Percentiles rank a stretch among this genome's conserved stretches.
Evolutionary conservation across 2,888 invertebrate genomes (phyloP).

Genomic region (Chymomyza amoena): DNA sequence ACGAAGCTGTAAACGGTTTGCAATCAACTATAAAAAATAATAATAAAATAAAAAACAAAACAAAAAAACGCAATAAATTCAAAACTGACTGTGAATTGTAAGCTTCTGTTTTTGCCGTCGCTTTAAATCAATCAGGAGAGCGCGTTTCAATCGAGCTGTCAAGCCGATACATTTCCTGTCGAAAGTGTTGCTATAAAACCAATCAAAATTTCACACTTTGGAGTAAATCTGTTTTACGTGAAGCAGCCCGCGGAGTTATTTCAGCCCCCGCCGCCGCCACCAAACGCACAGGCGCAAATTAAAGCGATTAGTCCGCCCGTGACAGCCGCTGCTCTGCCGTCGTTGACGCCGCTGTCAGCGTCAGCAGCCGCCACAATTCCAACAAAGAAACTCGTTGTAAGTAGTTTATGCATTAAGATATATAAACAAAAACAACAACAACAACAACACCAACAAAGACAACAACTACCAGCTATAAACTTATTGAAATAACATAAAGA

Average conservation of each 20-base stretch:
- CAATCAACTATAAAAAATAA: slow-evolving; percentile 22
- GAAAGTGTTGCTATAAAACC: slow-evolving; percentile 75
- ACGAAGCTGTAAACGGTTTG: slow-evolving; percentile 4
- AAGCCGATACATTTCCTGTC: slow-evolving; percentile 52
- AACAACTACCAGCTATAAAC: background rate
- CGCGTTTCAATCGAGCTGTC: background rate
- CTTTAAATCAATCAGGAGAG: background rate
- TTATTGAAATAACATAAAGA: background rate
- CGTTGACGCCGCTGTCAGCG: slow-evolving; percentile 68
- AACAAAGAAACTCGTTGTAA: slow-evolving; percentile 79
- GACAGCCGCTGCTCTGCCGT: slow-evolving; percentile 61
- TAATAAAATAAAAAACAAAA: background rate
- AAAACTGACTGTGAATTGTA: background rate
- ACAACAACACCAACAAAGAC: background rate
- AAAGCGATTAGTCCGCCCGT: slow-evolving; percentile 78
- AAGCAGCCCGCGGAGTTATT: slow-evolving; percentile 79
- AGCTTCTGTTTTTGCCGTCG: background rate
- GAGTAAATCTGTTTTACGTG: slow-evolving; percentile 79
- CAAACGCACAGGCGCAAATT: slow-evolving; percentile 77
- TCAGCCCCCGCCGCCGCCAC: slow-evolving; percentile 73
- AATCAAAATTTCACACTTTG: slow-evolving; percentile 80
- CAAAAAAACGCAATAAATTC: background rate
- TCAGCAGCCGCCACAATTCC: slow-evolving; percentile 74
- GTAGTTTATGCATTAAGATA: slow-evolving; percentile 44
- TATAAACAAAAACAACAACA: background rate